phyloP scores from a whole-genome alignment of 2,113 vertebrate species.

The Tenrec ecaudatus region DNA sequence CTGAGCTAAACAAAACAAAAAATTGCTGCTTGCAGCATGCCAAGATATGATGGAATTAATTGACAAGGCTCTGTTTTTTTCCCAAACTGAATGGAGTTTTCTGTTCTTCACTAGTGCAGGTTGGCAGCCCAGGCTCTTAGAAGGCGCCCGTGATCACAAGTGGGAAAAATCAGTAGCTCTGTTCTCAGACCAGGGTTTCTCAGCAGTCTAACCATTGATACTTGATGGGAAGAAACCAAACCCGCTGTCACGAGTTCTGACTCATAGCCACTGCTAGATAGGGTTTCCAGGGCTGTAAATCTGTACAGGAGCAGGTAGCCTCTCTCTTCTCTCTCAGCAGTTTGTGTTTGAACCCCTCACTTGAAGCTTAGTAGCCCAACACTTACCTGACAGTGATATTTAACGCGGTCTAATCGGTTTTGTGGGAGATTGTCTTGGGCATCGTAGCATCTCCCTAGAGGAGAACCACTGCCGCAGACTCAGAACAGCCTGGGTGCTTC shows the following conservation, averaged over 20 bases:
- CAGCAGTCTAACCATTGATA: neutral
- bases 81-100: constrained; percentile 43
- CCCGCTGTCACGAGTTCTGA: too few species aligned
- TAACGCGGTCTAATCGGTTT: neutral
- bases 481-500: neutral
- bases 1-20: neutral
- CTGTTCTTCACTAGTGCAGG: constrained; percentile 46
- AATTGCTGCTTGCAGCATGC: neutral
- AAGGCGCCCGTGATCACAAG: neutral
- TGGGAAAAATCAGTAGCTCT: constrained; percentile 45
- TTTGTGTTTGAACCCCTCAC: too few species aligned
- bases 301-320: too few species aligned
- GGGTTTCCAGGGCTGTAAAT: too few species aligned
- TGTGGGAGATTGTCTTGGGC: neutral
- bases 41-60: constrained; percentile 54
- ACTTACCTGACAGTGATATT: neutral
- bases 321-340: too few species aligned
- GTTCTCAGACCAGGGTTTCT: constrained; percentile 33
- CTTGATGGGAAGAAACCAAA: neutral
- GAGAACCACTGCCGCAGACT: neutral
- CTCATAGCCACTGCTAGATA: too few species aligned
- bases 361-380: too few species aligned
- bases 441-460: neutral
- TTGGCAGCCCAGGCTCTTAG: neutral
- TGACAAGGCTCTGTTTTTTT: constrained; percentile 54